A percentile compares a stretch with the other conserved stretches of the same genome.
Evolutionary conservation across 2,113 vertebrate genomes (phyloP).

Genomic region (Plotosus lineatus): DNA sequence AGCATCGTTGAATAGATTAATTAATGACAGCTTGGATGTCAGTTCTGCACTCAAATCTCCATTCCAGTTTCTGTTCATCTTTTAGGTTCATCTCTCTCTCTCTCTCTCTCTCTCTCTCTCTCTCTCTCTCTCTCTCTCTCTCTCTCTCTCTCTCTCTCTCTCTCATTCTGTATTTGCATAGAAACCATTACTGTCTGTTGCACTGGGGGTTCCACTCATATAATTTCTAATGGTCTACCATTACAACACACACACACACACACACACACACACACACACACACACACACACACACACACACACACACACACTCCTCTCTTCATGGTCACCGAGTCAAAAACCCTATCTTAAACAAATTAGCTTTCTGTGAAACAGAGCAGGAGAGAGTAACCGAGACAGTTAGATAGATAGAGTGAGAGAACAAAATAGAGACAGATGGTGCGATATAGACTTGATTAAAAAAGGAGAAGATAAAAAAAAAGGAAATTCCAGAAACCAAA

Average conservation of each 20-base stretch:
- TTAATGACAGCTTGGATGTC: too few species aligned
- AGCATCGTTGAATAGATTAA: too few species aligned
- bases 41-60: too few species aligned
- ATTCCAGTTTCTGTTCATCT: too few species aligned
- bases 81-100: too few species aligned
- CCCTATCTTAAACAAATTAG: conserved; percentile 17
- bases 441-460: not conserved
- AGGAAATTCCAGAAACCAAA: not conserved
- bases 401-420: not conserved
- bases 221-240: conserved; percentile 11
- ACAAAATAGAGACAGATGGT: not conserved
- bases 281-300: not conserved
- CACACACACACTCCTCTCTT: not conserved
- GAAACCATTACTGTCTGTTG: conserved; percentile 4
- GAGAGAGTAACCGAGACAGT: not conserved
- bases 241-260: not conserved
- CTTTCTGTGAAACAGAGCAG: not conserved
- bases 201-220: conserved; percentile 27
- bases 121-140: too few species aligned
- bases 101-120: too few species aligned
- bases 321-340: conserved; percentile 59
- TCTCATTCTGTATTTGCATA: too few species aligned
- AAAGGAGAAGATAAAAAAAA: not conserved
- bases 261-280: too few species aligned
- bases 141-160: too few species aligned